A percentile compares a stretch with the other conserved stretches of the same genome.
Conservation (phyloP, 2,888 invertebrate species). For the Crioceris asparagi region DNA sequence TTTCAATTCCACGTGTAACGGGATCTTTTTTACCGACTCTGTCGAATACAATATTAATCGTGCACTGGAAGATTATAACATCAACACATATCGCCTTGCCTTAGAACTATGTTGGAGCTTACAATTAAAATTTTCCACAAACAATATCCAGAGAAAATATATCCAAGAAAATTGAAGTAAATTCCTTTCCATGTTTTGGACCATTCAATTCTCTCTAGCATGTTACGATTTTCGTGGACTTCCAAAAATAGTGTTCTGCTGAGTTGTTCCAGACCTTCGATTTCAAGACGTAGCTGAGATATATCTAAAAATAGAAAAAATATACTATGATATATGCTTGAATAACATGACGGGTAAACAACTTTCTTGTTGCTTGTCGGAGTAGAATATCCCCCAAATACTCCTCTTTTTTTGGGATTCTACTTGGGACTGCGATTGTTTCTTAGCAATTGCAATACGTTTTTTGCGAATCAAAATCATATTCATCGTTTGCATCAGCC, state of each 20-base stretch:
- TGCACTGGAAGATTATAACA: conserved; percentile 57
- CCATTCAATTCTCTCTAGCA: conserved; percentile 88
- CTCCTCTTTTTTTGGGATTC: conserved; percentile 38
- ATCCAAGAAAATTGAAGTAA: conserved; percentile 96
- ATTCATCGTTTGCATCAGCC: conserved; percentile 89
- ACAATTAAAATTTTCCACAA: conserved; percentile 99
- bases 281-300: conserved; percentile 72
- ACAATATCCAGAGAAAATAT: conserved; percentile 97
- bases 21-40: conserved; percentile 98
- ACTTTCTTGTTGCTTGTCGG: conserved; percentile 53
- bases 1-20: conserved; percentile 91
- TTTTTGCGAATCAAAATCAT: conserved; percentile 96
- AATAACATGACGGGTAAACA: conserved; percentile 16
- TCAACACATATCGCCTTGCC: neutral
- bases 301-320: conserved; percentile 49
- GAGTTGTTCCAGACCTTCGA: conserved; percentile 80
- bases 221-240: conserved; percentile 83
- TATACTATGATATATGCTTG: neutral
- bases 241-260: conserved; percentile 93
- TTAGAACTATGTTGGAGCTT: too few species aligned
- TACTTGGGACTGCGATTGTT: conserved; percentile 32
- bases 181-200: conserved; percentile 93
- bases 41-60: conserved; percentile 97
- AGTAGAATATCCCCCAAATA: conserved; percentile 65
- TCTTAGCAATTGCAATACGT: conserved; percentile 69